Evolutionary conservation across 2,888 invertebrate genomes (phyloP).

Genomic region (Scaptomyza parva): DNA sequence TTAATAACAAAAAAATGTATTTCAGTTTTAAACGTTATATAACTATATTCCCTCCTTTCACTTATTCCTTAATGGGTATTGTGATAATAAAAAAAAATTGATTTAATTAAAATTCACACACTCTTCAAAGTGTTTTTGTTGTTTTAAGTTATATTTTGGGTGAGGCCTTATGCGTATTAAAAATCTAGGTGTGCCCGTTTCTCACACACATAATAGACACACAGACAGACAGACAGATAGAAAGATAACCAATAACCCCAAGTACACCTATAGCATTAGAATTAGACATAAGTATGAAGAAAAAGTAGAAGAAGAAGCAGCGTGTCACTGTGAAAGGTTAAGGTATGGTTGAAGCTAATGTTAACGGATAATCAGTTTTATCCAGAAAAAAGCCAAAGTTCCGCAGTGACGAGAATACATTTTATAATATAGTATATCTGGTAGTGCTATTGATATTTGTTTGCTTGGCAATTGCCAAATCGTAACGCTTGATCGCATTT

Average conservation of each 20-base stretch:
- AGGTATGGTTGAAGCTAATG: slow-evolving; percentile 26
- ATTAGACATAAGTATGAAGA: not conserved
- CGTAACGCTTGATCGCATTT: slow-evolving; percentile 71
- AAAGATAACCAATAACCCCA: not conserved
- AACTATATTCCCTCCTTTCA: not conserved
- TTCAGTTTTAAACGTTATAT: not conserved
- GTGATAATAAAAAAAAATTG: slow-evolving; percentile 23
- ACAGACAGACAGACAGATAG: no score
- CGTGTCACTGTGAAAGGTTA: slow-evolving; percentile 26
- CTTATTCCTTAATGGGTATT: not conserved
- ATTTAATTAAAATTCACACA: slow-evolving; percentile 37
- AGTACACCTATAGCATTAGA: not conserved
- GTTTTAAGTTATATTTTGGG: not conserved
- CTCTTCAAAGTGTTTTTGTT: slow-evolving; percentile 13
- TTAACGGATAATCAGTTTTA: slow-evolving; percentile 20
- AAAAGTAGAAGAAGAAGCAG: slow-evolving; percentile 4
- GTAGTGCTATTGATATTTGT: slow-evolving; percentile 50
- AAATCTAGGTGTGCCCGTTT: not conserved
- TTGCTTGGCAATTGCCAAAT: slow-evolving; percentile 78
- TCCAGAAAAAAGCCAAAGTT: slow-evolving; percentile 15
- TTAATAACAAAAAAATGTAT: not conserved
- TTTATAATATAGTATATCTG: slow-evolving; percentile 13
- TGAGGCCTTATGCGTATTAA: slow-evolving; percentile 1
- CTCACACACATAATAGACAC: not conserved
- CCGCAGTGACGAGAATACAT: slow-evolving; percentile 22